Evolutionary conservation across 2,888 invertebrate genomes (phyloP), one percentile per base, ranked within the genome.

Genomic region (Sisyra nigra): DNA sequence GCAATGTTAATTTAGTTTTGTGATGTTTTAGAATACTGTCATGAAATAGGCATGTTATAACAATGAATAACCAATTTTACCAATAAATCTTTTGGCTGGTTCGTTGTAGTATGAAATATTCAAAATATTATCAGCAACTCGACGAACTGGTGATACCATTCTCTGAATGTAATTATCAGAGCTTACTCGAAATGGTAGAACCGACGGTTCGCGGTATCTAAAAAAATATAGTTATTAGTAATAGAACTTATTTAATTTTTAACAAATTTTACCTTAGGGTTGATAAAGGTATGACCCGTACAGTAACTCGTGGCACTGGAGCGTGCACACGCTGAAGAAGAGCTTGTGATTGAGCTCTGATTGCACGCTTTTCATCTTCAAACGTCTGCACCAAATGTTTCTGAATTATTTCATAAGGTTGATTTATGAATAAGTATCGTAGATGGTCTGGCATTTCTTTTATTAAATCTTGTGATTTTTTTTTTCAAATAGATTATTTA

Each of bases 331-430:
- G 75, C 53, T 74, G 74, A 51, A 87, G 68, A 43, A 87, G 68
- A 44, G 80, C 71, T 52, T 79, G 76, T 39, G 85, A 79, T 55
- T 80, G 78, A 41, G 84, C 79, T 52, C 86, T 77, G 58, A 88
- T 87, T 54, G 78, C 74, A 57, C 79, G 76, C 50, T 80, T 79
- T 64, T 87, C 86, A 60, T 84, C 84, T 60, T 84, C 80, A 65
- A 87, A 88, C 52, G 73, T 72, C 87, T 88, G 71, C 39, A 63
- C 58, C 55, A 42, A 41, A 45, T 42, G 17, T 33, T 33, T 41
- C 34, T 18, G 41, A n/a, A 40, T 37, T 37, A 37, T 18, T 37
- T 37, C 37, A 37, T 37, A 37, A 24, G 24, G 24, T 24, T 24
- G 24, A 24, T 24, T 24, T 24, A 24, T 5, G 7, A 24, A 24